A percentile compares a stretch with the other conserved stretches of the same genome.
phyloP scores from a whole-genome alignment of 2,797 vertebrate genomes.

The Graptemys geographica region DNA sequence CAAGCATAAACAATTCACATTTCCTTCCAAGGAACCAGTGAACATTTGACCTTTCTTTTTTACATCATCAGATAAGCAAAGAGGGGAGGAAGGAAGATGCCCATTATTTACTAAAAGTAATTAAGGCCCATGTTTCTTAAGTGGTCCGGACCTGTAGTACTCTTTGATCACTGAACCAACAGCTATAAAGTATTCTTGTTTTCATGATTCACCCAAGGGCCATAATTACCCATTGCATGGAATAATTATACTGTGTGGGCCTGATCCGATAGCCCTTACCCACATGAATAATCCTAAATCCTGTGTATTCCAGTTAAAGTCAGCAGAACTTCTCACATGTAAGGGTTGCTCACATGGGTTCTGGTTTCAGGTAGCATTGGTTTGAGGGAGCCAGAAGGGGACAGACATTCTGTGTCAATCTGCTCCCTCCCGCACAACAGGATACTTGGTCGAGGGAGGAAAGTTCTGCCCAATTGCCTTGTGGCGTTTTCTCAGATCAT shows the following conservation, averaged over 20 bases:
- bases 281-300: background rate
- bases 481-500: background rate
- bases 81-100: conserved; percentile 22
- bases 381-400: rapidly evolving
- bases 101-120: conserved; percentile 32
- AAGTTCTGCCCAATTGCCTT: background rate
- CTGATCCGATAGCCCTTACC: background rate
- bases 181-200: conserved; percentile 10
- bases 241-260: conserved; percentile 12
- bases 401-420: background rate
- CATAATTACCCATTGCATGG: background rate
- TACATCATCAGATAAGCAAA: conserved; percentile 59
- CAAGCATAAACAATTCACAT: conserved; percentile 61
- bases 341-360: background rate
- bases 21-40: conserved; percentile 57
- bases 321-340: background rate
- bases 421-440: background rate
- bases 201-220: conserved; percentile 7
- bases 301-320: background rate
- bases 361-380: background rate
- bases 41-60: conserved; percentile 73
- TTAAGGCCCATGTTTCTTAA: conserved; percentile 55
- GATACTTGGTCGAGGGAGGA: background rate
- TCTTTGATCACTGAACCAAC: conserved; percentile 49
- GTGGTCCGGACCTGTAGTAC: conserved; percentile 1